Percentiles rank a stretch among this genome's conserved stretches.
phyloP scores from a whole-genome alignment of 2,797 vertebrate species.

The Enteromius thamalakanensis region DNA sequence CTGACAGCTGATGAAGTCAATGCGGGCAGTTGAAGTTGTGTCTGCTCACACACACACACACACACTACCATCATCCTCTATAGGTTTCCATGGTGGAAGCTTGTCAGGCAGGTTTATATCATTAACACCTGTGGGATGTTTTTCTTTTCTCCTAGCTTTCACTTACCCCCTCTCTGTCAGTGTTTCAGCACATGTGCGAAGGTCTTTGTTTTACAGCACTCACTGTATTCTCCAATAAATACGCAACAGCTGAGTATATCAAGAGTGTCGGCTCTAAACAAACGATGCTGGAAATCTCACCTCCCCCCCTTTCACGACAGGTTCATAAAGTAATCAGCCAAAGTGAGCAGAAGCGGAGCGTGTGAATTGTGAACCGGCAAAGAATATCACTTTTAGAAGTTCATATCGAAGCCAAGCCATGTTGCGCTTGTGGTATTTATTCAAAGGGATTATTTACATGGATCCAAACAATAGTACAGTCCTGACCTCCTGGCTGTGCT shows the following conservation, averaged over 20 bases:
- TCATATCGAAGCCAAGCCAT: constrained; percentile 56
- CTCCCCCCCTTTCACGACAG: constrained; percentile 38
- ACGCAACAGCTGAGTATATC: constrained; percentile 60
- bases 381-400: constrained; percentile 57
- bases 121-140: constrained; percentile 65
- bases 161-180: neutral
- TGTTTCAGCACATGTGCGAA: constrained; percentile 43
- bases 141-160: constrained; percentile 63
- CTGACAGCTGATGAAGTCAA: constrained; percentile 69
- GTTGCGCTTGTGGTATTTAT: constrained; percentile 55
- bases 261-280: constrained; percentile 51
- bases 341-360: constrained; percentile 35
- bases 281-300: constrained; percentile 56
- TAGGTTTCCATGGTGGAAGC: constrained; percentile 54
- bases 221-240: constrained; percentile 64
- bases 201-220: constrained; percentile 58
- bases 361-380: constrained; percentile 53
- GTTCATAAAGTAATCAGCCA: constrained; percentile 60
- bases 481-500: constrained; percentile 35
- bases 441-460: constrained; percentile 59
- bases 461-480: constrained; percentile 50
- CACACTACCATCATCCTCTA: constrained; percentile 52
- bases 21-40: constrained; percentile 61
- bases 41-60: constrained; percentile 55
- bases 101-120: constrained; percentile 56